Evolutionary conservation across 92 coral and sea anemone species (phyloP).

Genomic region (Diadumene lineata): DNA sequence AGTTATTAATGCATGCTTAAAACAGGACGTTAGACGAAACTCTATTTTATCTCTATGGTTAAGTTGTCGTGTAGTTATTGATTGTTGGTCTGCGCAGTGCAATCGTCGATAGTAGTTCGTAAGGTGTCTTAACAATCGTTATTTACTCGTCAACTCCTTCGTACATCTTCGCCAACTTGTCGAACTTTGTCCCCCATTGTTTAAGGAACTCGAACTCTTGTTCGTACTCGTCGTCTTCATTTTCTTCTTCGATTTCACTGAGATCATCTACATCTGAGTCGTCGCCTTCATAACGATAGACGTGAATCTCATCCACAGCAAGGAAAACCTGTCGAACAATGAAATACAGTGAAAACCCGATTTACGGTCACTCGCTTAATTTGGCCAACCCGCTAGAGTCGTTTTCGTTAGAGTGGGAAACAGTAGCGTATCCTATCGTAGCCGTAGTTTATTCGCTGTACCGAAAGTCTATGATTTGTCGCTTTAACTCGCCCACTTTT

Average conservation of each 20-base stretch:
- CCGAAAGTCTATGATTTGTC: too few relatives aligned
- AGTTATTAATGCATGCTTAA: too few relatives aligned
- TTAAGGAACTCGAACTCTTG: constrained; percentile 94
- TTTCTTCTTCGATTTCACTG: constrained; percentile 89
- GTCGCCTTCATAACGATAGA: constrained; percentile 91
- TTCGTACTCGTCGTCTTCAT: constrained; percentile 81
- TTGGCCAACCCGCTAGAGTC: too few relatives aligned
- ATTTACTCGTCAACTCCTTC: constrained; percentile 45
- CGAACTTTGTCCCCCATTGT: constrained; percentile 95
- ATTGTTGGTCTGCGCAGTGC: background rate
- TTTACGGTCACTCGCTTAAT: too few relatives aligned
- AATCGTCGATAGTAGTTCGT: background rate
- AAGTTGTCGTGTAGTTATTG: background rate
- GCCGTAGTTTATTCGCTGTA: too few relatives aligned
- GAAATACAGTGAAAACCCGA: background rate
- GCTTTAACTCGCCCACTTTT: too few relatives aligned
- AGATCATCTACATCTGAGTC: constrained; percentile 92
- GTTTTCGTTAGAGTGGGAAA: too few relatives aligned
- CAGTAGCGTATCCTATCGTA: too few relatives aligned
- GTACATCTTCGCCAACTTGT: constrained; percentile 66
- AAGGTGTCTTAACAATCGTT: background rate
- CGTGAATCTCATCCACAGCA: constrained; percentile 82
- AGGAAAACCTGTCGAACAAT: constrained; percentile 49
- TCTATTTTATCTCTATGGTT: too few relatives aligned
- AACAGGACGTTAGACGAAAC: too few relatives aligned